A percentile compares a stretch with the other conserved stretches of the same genome.
phyloP scores from a whole-genome alignment of 2,888 invertebrate species.

The Tipula vernalis region DNA sequence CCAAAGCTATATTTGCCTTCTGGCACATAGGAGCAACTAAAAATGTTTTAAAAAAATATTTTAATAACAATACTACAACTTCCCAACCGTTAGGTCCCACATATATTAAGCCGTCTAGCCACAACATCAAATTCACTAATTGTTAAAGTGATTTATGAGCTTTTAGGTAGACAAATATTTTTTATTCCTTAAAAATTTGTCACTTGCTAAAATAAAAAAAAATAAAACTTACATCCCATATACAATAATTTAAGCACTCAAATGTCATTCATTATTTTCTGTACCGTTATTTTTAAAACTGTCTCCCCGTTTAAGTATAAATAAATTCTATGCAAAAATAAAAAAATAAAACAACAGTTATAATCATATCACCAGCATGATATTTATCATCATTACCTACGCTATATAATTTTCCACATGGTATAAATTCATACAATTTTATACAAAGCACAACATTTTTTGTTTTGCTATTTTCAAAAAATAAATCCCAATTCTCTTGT shows the following conservation, averaged over 20 bases:
- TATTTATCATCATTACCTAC: constrained; percentile 4
- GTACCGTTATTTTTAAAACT: not conserved
- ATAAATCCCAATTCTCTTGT: not conserved
- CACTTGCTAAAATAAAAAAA: not conserved
- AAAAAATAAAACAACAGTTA: not conserved
- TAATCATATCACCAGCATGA: not conserved
- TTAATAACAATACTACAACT: too few relatives aligned
- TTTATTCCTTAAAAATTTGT: not conserved
- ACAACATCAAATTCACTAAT: not conserved
- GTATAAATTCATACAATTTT: not conserved
- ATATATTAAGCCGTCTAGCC: not conserved
- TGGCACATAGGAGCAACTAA: too few relatives aligned
- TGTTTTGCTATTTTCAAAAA: not conserved
- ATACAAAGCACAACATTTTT: not conserved
- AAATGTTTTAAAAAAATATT: too few relatives aligned
- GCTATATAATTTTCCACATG: not conserved
- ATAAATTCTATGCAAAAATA: not conserved
- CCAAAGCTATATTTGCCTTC: too few relatives aligned
- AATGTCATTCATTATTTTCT: not conserved
- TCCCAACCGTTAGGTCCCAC: too few relatives aligned
- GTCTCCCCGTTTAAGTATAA: not conserved
- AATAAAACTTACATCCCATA: not conserved
- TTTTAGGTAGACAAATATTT: not conserved
- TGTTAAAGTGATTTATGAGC: not conserved
- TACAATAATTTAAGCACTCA: not conserved